Base-by-base conservation (phyloP, 2,113 vertebrate genomes). In the Oreochromis spilurus region DNA sequence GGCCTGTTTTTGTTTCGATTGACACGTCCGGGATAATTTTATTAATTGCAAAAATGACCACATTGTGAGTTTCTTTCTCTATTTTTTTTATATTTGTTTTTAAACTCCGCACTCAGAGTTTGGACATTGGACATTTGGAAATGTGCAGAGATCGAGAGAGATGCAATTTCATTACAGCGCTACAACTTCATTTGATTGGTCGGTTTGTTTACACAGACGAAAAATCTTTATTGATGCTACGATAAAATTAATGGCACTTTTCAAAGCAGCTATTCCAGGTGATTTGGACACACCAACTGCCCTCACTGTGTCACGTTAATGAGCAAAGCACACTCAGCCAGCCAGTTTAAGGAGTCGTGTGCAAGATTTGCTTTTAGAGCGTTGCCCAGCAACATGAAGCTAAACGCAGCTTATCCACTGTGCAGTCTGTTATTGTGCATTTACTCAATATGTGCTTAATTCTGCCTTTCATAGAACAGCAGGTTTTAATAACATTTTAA, bases 1-100 rank as follows among this genome's bases (percentile, higher is more conserved):
- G 17, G 50, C 7, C 4, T 4, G 50, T n/a, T 52, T 52, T 53
- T 53, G 48, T 17, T 48, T 48, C 1, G 13, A 48, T 48, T 5
- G 43, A 48, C 13, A 14, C 5, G 12, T 7, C 5, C 8, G 48
- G 7, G 16, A 17, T 16, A 3, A 50, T 50, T 17, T 52, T 38
- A 38, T 55, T 55, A 13, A 55, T 58, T 14, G 0, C 55, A 58
- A 31, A 60, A 26, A 21, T 3, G n/a, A 55, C 4, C 24, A 12
- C 6, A 2, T 55, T 13, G 54, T 24, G 54, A 34, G 31, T 36
- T 62, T 36, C 34, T 38, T 19, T 34, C 1, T 62, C 34, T n/a
- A 12, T 9, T 0, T 70, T 70, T 0, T 14, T 1, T 19, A 9
- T 0, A 21, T 24, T 72, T 10, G 14, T 48, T 29, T 45, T 72